Percentiles rank a stretch among this genome's conserved stretches.
Conservation (phyloP, 2,888 invertebrate genomes). For the Oligia fasciuncula region DNA sequence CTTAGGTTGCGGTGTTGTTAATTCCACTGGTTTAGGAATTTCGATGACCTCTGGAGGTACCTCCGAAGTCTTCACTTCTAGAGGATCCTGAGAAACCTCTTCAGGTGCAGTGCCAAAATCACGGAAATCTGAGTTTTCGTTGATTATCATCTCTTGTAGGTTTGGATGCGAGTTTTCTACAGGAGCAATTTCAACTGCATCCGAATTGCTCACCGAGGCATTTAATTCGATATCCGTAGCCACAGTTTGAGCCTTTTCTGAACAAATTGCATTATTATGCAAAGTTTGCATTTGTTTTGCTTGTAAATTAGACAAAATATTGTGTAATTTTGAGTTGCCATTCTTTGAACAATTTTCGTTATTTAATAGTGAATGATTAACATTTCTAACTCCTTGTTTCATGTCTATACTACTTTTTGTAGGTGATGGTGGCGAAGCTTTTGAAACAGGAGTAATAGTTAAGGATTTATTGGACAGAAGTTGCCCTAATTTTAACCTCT, state of each 20-base stretch:
- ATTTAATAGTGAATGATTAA: conserved; percentile 82
- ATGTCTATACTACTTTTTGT: conserved; percentile 74
- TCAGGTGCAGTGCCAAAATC: conserved; percentile 80
- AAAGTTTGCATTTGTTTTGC: conserved; percentile 83
- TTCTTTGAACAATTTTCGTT: conserved; percentile 88
- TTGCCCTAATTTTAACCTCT: conserved; percentile 86
- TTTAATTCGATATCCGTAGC: conserved; percentile 80
- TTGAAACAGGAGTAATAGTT: conserved; percentile 80
- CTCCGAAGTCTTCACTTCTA: conserved; percentile 79
- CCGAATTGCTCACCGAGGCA: conserved; percentile 82
- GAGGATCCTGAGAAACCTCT: conserved; percentile 85
- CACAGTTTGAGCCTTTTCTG: conserved; percentile 76
- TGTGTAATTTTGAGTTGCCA: conserved; percentile 88
- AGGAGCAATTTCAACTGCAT: conserved; percentile 76
- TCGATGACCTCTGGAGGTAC: conserved; percentile 68
- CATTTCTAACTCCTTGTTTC: conserved; percentile 75
- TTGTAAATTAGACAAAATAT: conserved; percentile 86
- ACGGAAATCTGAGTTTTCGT: conserved; percentile 85
- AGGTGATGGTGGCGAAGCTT: conserved; percentile 74
- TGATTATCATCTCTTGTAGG: conserved; percentile 85
- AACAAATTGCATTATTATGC: conserved; percentile 77
- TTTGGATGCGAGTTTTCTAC: conserved; percentile 79
- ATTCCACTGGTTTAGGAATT: conserved; percentile 72
- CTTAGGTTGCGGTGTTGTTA: conserved; percentile 86
- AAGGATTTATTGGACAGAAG: conserved; percentile 84